Base-by-base conservation (phyloP, 2,888 invertebrate species). In the Monochamus alternatus region DNA sequence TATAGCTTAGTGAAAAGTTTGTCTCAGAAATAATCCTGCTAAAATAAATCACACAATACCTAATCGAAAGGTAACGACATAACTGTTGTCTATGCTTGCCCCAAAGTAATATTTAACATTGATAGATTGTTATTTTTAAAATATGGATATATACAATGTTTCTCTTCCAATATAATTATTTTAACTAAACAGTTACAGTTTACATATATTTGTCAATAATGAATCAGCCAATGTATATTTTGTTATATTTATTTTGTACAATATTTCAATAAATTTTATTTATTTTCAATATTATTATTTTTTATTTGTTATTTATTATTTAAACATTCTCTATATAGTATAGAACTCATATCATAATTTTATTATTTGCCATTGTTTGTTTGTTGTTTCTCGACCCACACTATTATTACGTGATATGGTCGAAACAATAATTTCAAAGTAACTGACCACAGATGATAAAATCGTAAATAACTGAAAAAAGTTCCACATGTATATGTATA, bases 331-430 rank as follows among this genome's bases (percentile, higher is more conserved):
- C 72, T 77, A 63, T 73, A 52, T 79, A 76, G 78, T 64, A 44
- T 80, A 78, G 77, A 67, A 58, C 68, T 78, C 79, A 76, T 77
- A 79, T 77, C 78, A 81, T 78, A 74, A 77, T 69, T 74, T 81
- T 77, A 81, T 83, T 78, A 78, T 75, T 80, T 81, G 81, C 81
- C 80, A 84, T 82, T 84, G 83, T 84, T 85, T 83, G 81, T 86
- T 82, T 81, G 81, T 85, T 84, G 84, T 85, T 84, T 83, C 81
- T 84, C 80, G 81, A 84, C 85, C 86, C 81, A 82, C 85, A 85
- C 86, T 82, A 60, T 64, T 85, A 86, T 86, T 77, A 84, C 86
- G 86, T 85, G 85, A 70, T 81, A 78, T 82, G 86, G 86, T 84
- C 85, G 81, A 82, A 83, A 84, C 81, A 83, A 83, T 83, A 80